Conservation (phyloP, 1,140 invertebrate genomes). For the Mactra quadrangularis region DNA sequence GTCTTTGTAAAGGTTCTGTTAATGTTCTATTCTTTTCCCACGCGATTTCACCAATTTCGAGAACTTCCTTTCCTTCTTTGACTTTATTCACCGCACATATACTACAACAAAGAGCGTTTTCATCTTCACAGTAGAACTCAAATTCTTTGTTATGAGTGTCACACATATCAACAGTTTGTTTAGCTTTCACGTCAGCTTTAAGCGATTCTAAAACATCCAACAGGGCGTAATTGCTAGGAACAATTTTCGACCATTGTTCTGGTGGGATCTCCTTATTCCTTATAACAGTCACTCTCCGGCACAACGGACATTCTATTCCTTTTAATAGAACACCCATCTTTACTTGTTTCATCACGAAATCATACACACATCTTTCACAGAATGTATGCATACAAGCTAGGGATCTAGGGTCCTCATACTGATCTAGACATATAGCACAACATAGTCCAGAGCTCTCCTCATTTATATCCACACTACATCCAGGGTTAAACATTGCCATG, state of each 20-base stretch:
- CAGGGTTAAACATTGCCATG: no score
- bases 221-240: slow-evolving; percentile 1
- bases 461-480: not conserved
- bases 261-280: not conserved
- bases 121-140: slow-evolving; percentile 12
- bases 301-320: slow-evolving; percentile 26
- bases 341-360: slow-evolving; percentile 5
- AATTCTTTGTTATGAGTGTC: not conserved
- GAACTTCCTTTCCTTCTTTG: slow-evolving; percentile 12
- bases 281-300: not conserved
- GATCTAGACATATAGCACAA: slow-evolving; percentile 16
- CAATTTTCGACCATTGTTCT: slow-evolving; percentile 4
- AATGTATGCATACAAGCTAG: slow-evolving; percentile 17
- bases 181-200: not conserved
- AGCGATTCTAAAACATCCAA: slow-evolving; percentile 5
- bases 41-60: slow-evolving; percentile 5
- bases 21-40: not conserved
- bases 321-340: not conserved
- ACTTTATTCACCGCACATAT: slow-evolving; percentile 13
- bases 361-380: slow-evolving; percentile 10
- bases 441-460: not conserved
- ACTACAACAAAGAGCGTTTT: slow-evolving; percentile 12
- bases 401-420: slow-evolving; percentile 13
- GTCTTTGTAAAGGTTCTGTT: not conserved
- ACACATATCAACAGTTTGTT: not conserved